A percentile compares a stretch with the other conserved stretches of the same genome.
These are phyloP conservation scores for Mallotus villosus DNA, from an alignment of 2,797 vertebrate genomes.

Conservation along the genomic window DNA sequence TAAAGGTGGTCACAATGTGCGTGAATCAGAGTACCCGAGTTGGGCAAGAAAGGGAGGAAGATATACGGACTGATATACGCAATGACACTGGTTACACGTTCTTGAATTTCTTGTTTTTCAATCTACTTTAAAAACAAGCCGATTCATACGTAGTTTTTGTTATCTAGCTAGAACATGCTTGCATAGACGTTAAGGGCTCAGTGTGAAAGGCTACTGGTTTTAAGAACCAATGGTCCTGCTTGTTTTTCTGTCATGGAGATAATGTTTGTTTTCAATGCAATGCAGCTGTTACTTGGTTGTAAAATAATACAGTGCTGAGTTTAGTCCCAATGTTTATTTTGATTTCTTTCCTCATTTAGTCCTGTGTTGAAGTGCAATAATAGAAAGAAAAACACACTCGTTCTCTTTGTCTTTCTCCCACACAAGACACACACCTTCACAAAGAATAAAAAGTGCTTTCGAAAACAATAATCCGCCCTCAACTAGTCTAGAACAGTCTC, in stretches of 20 bases:
- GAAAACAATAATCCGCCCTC: background rate
- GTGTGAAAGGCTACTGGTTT: slow-evolving; percentile 36
- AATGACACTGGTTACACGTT: background rate
- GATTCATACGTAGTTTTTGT: background rate
- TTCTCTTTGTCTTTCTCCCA: slow-evolving; percentile 23
- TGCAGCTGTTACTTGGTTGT: slow-evolving; percentile 70
- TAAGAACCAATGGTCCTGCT: slow-evolving; percentile 47
- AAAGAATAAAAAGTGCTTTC: slow-evolving; percentile 8
- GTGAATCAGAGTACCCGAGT: no score
- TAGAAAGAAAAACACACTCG: slow-evolving; percentile 31
- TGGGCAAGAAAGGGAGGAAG: no score
- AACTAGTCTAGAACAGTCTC: background rate
- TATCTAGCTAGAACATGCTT: background rate
- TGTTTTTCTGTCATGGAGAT: slow-evolving; percentile 65
- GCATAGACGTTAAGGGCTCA: slow-evolving; percentile 22
- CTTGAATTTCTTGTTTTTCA: background rate
- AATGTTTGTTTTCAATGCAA: slow-evolving; percentile 71
- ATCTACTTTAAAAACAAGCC: background rate
- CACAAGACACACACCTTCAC: slow-evolving; percentile 23
- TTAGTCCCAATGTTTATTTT: slow-evolving; percentile 56
- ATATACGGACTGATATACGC: no score
- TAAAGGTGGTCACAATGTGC: no score
- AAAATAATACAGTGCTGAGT: slow-evolving; percentile 52
- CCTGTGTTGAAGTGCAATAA: slow-evolving; percentile 12
- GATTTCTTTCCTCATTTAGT: slow-evolving; percentile 43